phyloP scores from a whole-genome alignment of 2,113 vertebrate genomes.

The Limnothrissa miodon region DNA sequence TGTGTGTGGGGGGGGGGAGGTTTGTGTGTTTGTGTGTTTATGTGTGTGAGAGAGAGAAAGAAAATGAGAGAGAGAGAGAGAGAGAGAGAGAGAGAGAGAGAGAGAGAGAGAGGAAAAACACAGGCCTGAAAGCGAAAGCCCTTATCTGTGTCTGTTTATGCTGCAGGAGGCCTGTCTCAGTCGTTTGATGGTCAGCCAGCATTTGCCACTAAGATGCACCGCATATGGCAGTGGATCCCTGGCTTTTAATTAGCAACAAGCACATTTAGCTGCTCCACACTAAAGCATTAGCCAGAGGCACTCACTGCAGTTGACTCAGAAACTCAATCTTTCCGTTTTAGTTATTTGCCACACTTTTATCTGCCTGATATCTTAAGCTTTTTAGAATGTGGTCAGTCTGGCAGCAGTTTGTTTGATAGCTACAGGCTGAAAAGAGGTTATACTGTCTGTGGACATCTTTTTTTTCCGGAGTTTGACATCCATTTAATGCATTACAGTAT shows the following conservation, averaged over 20 bases:
- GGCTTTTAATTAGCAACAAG: neutral
- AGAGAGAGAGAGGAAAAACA: slow-evolving; percentile 11
- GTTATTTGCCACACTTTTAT: neutral
- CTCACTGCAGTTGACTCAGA: neutral
- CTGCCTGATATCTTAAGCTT: neutral
- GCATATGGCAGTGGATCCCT: neutral
- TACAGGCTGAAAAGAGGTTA: neutral
- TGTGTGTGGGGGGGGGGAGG: neutral
- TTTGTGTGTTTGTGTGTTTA: too few species aligned
- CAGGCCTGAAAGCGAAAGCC: neutral
- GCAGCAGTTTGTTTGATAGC: neutral
- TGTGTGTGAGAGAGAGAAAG: neutral
- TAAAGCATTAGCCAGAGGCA: neutral
- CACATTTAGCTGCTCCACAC: neutral
- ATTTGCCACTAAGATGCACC: neutral
- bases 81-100: neutral
- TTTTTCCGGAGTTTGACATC: neutral
- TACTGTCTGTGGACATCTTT: neutral
- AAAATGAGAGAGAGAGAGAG: neutral
- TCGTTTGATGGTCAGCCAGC: neutral
- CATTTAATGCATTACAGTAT: neutral
- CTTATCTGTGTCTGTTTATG: neutral
- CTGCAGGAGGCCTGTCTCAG: neutral
- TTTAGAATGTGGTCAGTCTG: neutral
- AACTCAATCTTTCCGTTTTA: neutral